Percentiles rank a stretch among this genome's conserved stretches.
phyloP scores from a whole-genome alignment of 1,140 invertebrate genomes.

The Drosophila pandora region DNA sequence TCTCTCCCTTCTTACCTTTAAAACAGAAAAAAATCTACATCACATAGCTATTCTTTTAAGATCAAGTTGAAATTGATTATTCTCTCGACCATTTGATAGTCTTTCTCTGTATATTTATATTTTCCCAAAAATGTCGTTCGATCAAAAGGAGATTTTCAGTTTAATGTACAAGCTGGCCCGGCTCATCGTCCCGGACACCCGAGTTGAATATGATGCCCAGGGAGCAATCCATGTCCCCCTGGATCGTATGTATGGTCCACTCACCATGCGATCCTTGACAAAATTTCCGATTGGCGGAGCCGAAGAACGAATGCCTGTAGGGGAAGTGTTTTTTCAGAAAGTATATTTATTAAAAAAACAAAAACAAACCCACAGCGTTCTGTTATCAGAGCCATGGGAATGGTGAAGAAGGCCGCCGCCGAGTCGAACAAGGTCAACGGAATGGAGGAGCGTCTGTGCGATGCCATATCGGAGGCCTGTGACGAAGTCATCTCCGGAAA shows the following conservation, averaged over 20 bases:
- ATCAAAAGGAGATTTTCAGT: conserved; percentile 63
- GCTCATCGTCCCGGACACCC: conserved; percentile 69
- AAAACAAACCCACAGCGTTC: conserved; percentile 86
- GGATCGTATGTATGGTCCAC: conserved; percentile 97
- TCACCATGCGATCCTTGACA: conserved; percentile 96
- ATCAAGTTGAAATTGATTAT: neutral
- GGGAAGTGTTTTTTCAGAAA: neutral
- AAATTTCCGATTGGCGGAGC: conserved; percentile 98
- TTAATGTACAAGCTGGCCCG: conserved; percentile 65
- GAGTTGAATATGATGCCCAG: conserved; percentile 94
- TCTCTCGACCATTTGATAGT: neutral
- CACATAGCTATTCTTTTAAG: too few relatives aligned
- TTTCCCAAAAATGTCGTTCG: conserved; percentile 62
- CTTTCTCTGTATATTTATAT: neutral
- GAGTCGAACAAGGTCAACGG: conserved; percentile 96
- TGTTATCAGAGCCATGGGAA: conserved; percentile 96
- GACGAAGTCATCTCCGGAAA: conserved; percentile 98
- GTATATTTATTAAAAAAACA: neutral
- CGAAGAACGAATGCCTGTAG: conserved; percentile 95
- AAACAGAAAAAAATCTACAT: too few relatives aligned
- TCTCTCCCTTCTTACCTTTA: too few relatives aligned
- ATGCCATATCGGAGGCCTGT: conserved; percentile 94
- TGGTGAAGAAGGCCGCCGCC: conserved; percentile 98
- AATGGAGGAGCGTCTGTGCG: conserved; percentile 93
- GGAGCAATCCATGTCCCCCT: conserved; percentile 96